A percentile compares a stretch with the other conserved stretches of the same genome.
Evolutionary conservation across 1,140 invertebrate genomes (phyloP).

Genomic region (Ips nitidus): DNA sequence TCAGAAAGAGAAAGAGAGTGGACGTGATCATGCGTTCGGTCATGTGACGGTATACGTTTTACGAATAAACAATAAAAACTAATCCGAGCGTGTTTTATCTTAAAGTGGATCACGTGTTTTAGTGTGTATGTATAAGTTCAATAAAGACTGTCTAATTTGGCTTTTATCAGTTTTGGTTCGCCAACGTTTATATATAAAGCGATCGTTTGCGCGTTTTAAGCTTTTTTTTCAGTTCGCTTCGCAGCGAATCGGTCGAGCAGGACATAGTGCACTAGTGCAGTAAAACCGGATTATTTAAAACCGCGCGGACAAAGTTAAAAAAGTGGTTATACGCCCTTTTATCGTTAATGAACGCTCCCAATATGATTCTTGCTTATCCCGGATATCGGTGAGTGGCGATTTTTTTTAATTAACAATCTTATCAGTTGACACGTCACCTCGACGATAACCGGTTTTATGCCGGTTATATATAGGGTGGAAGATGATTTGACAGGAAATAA

Average conservation of each 20-base stretch:
- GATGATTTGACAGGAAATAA: too few relatives aligned
- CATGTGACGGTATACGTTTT: conserved; percentile 3
- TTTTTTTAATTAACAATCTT: neutral
- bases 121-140: neutral
- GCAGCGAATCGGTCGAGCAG: neutral
- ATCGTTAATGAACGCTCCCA: neutral
- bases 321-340: neutral
- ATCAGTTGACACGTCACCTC: neutral
- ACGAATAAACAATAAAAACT: conserved; percentile 3
- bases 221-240: neutral
- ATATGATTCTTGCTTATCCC: conserved; percentile 10
- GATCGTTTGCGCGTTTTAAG: neutral
- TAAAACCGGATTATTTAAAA: neutral
- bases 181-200: neutral
- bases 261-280: neutral
- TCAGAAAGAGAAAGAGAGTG: neutral
- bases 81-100: conserved; percentile 3
- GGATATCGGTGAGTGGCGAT: conserved; percentile 11
- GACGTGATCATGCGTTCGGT: conserved; percentile 2
- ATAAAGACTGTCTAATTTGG: neutral
- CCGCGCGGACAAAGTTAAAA: neutral
- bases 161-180: conserved; percentile 1
- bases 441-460: too few relatives aligned
- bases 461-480: too few relatives aligned
- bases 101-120: conserved; percentile 9